A percentile compares a stretch with the other conserved stretches of the same genome.
phyloP scores from a whole-genome alignment of 2,888 invertebrate genomes.

The Brachypalpus laphriformis region DNA sequence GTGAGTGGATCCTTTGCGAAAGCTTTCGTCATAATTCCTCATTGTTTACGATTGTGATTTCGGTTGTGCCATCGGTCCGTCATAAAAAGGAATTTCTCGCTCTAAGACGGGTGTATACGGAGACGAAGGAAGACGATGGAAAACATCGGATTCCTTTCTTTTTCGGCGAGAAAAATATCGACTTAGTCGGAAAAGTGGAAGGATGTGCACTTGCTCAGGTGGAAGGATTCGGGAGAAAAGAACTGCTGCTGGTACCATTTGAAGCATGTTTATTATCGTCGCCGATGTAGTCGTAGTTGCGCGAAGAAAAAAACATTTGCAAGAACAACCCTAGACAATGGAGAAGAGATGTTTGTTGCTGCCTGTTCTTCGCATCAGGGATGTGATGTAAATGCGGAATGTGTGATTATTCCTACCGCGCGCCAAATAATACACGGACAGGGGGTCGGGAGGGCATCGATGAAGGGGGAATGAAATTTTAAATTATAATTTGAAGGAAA shows the following conservation, averaged over 20 bases:
- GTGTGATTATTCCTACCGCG: slow-evolving; percentile 54
- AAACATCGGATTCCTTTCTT: slow-evolving; percentile 51
- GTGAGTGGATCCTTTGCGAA: slow-evolving; percentile 69
- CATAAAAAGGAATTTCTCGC: slow-evolving; percentile 72
- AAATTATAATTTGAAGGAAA: slow-evolving; percentile 57
- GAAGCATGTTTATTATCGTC: slow-evolving; percentile 68
- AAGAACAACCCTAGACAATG: slow-evolving; percentile 50
- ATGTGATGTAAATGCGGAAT: slow-evolving; percentile 73
- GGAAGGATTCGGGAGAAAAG: slow-evolving; percentile 61
- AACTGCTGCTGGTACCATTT: slow-evolving; percentile 47
- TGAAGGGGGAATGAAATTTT: slow-evolving; percentile 37
- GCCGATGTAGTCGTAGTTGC: slow-evolving; percentile 40
- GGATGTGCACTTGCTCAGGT: slow-evolving; percentile 71
- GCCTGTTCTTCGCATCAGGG: slow-evolving; percentile 53
- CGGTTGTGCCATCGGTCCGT: slow-evolving; percentile 74
- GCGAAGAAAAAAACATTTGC: slow-evolving; percentile 7
- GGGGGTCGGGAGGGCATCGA: not conserved
- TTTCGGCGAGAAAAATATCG: slow-evolving; percentile 46
- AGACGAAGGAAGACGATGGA: not conserved
- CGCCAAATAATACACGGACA: not conserved
- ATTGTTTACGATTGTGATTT: slow-evolving; percentile 74
- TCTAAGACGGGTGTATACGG: not conserved
- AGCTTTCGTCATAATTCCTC: slow-evolving; percentile 74
- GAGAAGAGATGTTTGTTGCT: slow-evolving; percentile 49
- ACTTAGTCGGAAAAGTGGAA: slow-evolving; percentile 19